These are phyloP conservation scores for Cheilosia grossa DNA, from an alignment of 2,888 invertebrate species.

Conservation along the genomic window DNA sequence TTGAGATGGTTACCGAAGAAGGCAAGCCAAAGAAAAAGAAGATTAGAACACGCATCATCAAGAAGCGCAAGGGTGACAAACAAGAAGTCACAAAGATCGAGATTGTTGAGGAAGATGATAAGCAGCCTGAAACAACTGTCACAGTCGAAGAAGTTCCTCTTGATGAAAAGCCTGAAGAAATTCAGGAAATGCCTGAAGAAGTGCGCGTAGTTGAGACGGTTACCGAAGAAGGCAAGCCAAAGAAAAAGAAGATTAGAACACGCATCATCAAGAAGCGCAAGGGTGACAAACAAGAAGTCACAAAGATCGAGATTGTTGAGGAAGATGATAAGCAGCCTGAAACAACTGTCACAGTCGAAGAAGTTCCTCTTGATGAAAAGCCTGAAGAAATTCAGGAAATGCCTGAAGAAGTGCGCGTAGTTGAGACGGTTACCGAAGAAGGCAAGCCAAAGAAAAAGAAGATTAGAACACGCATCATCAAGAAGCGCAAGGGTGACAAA, in stretches of 20 bases:
- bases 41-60: no score
- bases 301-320: slow-evolving; percentile 83
- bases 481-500: slow-evolving; percentile 39
- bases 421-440: slow-evolving; percentile 14
- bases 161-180: slow-evolving; percentile 71
- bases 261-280: slow-evolving; percentile 83
- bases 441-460: slow-evolving; percentile 40
- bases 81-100: no score
- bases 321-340: slow-evolving; percentile 83
- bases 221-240: slow-evolving; percentile 19
- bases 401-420: slow-evolving; percentile 6
- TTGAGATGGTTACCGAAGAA: no score
- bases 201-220: slow-evolving; percentile 1
- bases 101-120: no score
- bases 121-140: no score
- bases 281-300: slow-evolving; percentile 80
- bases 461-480: slow-evolving; percentile 29
- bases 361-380: slow-evolving; percentile 10
- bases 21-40: no score
- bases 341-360: slow-evolving; percentile 15
- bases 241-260: slow-evolving; percentile 80
- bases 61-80: no score
- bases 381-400: slow-evolving; percentile 19
- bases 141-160: no score
- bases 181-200: slow-evolving; percentile 22